phyloP scores from a whole-genome alignment of 2,888 invertebrate species.

The Darwinula stevensoni region DNA sequence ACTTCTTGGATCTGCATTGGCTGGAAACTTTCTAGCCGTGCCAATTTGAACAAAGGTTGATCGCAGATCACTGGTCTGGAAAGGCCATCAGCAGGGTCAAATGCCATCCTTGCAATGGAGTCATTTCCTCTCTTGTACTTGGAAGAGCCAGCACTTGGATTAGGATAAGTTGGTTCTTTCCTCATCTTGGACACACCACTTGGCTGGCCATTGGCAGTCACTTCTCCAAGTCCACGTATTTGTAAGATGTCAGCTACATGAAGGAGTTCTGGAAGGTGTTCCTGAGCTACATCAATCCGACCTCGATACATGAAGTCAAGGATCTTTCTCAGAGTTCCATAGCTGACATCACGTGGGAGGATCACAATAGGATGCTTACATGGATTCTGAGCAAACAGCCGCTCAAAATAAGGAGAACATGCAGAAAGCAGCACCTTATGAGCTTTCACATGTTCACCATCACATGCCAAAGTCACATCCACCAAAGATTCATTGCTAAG shows the following conservation, averaged over 20 bases:
- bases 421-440: conserved; percentile 40
- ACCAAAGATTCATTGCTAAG: conserved; percentile 13
- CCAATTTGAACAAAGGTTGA: no score
- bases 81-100: no score
- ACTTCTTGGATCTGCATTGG: no score
- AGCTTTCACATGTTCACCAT: conserved; percentile 10
- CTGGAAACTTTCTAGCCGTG: no score
- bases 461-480: conserved; percentile 14
- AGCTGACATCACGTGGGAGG: conserved; percentile 39
- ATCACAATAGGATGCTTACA: conserved; percentile 50
- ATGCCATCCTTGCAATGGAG: no score
- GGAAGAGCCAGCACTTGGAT: no score
- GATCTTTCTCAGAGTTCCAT: conserved; percentile 29
- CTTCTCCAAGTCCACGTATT: neutral
- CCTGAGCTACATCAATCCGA: conserved; percentile 1
- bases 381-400: conserved; percentile 38
- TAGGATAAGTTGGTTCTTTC: no score
- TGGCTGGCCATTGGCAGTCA: no score
- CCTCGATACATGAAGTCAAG: neutral
- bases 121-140: no score
- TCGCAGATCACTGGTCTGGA: no score
- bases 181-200: no score
- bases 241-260: neutral
- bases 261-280: neutral
- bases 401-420: conserved; percentile 46